Conservation (phyloP, 2,888 invertebrate genomes). For the Dryomyza anilis region DNA sequence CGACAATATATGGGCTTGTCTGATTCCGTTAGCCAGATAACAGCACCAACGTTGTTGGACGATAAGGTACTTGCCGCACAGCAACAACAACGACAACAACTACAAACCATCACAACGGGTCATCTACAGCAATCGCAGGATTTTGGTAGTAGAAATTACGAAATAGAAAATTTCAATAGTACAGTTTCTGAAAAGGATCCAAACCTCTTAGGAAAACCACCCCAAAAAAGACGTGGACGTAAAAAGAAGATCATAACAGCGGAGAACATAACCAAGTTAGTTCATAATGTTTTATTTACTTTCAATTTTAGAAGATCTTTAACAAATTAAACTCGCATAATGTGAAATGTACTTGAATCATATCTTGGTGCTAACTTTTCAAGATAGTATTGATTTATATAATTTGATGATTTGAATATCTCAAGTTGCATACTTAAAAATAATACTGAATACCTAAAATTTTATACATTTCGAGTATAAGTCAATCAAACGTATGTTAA, state of each 20-base stretch:
- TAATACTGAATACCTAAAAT: too few species aligned
- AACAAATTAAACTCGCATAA: too few species aligned
- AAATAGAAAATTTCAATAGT: too few species aligned
- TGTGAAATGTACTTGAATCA: neutral
- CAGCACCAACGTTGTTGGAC: neutral
- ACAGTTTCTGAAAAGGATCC: too few species aligned
- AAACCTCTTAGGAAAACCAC: conserved; percentile 32
- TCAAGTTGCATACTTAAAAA: too few species aligned
- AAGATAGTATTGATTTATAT: neutral
- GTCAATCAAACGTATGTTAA: too few species aligned
- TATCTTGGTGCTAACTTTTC: neutral
- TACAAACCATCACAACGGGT: neutral
- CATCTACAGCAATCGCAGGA: neutral
- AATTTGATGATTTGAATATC: too few species aligned
- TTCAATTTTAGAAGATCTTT: too few species aligned
- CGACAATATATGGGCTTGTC: conserved; percentile 2
- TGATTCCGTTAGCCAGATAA: neutral
- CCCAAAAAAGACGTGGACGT: conserved; percentile 81
- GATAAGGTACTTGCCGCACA: neutral
- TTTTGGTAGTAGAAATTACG: too few species aligned
- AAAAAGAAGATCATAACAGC: conserved; percentile 74
- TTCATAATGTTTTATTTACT: neutral
- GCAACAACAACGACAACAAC: conserved; percentile 24
- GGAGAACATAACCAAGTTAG: conserved; percentile 26
- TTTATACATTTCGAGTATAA: too few species aligned